These are phyloP conservation scores for Acomys russatus DNA, from an alignment of 2,797 vertebrate species.

Conservation along the genomic window DNA sequence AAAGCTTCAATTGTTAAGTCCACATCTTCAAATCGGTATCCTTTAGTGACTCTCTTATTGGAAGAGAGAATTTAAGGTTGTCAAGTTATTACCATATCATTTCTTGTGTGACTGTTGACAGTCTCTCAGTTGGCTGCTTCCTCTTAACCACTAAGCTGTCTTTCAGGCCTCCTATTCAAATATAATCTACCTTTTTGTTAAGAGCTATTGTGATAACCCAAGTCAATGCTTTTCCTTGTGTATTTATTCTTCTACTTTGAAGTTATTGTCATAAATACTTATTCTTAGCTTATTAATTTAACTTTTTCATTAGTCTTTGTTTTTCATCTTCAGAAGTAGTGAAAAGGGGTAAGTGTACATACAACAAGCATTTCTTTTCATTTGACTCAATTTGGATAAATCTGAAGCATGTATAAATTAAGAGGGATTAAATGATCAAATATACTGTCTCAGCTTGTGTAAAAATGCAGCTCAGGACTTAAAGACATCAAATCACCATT, in stretches of 20 bases:
- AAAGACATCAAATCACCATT: not conserved
- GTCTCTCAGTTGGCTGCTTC: not conserved
- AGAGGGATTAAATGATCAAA: conserved; percentile 34
- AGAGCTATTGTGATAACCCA: not conserved
- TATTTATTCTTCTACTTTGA: not conserved
- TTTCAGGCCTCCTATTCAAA: not conserved
- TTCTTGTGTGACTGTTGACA: not conserved
- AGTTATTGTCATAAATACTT: conserved; percentile 35
- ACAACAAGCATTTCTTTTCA: not conserved
- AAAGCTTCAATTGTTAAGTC: not conserved
- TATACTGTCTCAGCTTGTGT: not conserved
- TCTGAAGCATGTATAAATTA: conserved; percentile 10
- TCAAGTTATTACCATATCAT: not conserved
- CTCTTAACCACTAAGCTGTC: not conserved
- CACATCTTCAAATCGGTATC: not conserved
- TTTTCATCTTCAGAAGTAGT: not conserved
- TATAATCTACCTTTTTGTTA: not conserved
- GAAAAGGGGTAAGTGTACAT: not conserved
- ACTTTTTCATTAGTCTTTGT: not conserved
- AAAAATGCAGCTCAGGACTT: not conserved
- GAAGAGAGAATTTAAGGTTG: not conserved
- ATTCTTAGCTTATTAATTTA: conserved; percentile 32
- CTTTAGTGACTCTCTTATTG: not conserved
- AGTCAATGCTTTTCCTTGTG: not conserved
- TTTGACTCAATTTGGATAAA: conserved; percentile 7